Base-by-base conservation (phyloP, 2,113 vertebrate species). In the Bubo bubo region DNA sequence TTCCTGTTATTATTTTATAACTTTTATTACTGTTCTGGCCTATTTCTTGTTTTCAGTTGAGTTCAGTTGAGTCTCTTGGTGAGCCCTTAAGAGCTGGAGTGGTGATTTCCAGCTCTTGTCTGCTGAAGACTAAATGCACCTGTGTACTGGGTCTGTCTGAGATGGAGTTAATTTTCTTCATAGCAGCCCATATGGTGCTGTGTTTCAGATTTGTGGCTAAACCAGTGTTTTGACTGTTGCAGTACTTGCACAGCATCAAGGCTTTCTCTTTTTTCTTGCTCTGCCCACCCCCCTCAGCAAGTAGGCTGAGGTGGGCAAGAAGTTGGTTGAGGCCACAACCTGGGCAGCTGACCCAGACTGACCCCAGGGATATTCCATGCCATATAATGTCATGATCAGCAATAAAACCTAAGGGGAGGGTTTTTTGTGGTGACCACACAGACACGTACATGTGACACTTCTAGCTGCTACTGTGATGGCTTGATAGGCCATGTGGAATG, bases 371-470 rank as follows among this genome's bases (percentile, higher is more conserved):
- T 62, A 27, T 56, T 66, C 30, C 4, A 6, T 22, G 14, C 8
- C 2, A 0, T 11, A 3, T 14, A 27, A 49, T 0, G 1, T 4
- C 6, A 9, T 14, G n/a, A 12, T 79, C 3, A 37, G 23, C 59
- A 32, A 19, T 50, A 63, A 88, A 81, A 85, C 7, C 7, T 5
- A 30, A 49, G 14, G 18, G 30, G 7, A 52, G 1, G 45, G 18
- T 20, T 20, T 1, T 58, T 66, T 63, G 41, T 6, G 3, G 8
- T 74, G 60, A 55, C 23, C 19, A 10, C 0, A 0, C 20, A 87
- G 24, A 7, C 3, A 1, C 4, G 6, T 20, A 8, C 6, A 0
- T 7, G 7, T 39, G 43, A 14, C 27, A 27, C 8, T 24, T 9
- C 37, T 21, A 53, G 12, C 23, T 74, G 73, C 43, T 56, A 0